Percentiles rank a stretch among this genome's conserved stretches.
These are phyloP conservation scores for Pomatorhinus ruficollis DNA, from an alignment of 2,113 vertebrate genomes.

Conservation along the genomic window DNA sequence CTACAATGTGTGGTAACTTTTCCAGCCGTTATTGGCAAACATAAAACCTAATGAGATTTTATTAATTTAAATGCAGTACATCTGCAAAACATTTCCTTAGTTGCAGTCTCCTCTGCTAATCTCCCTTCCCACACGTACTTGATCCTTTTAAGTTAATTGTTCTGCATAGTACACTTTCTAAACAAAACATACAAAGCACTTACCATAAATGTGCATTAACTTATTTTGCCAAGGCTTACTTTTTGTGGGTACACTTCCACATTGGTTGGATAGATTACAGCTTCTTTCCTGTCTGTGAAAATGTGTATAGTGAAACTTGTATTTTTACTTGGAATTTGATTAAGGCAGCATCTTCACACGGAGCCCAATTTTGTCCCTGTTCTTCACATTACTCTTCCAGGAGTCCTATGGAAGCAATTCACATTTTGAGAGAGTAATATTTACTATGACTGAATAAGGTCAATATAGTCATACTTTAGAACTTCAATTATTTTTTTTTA, in stretches of 20 bases:
- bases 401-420: conserved; percentile 2
- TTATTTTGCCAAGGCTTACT: conserved; percentile 37
- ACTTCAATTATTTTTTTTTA: background rate
- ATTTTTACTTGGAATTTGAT: background rate
- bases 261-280: background rate
- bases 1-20: conserved; percentile 84
- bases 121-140: conserved; percentile 74
- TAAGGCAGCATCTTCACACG: background rate
- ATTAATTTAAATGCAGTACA: conserved; percentile 86
- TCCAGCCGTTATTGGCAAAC: conserved; percentile 85
- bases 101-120: conserved; percentile 78
- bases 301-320: background rate
- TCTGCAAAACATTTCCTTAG: conserved; percentile 86
- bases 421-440: background rate
- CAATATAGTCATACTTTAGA: background rate
- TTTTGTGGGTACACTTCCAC: conserved; percentile 34
- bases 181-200: conserved; percentile 67
- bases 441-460: conserved; percentile 24
- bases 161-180: conserved; percentile 66
- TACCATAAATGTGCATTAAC: conserved; percentile 64
- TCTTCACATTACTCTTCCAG: background rate
- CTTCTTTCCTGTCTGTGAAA: background rate
- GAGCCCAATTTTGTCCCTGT: background rate
- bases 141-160: conserved; percentile 83
- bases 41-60: conserved; percentile 89